Percentiles rank a stretch among this genome's conserved stretches.
phyloP scores from a whole-genome alignment of 2,113 vertebrate species.

The Cavia aperea region DNA sequence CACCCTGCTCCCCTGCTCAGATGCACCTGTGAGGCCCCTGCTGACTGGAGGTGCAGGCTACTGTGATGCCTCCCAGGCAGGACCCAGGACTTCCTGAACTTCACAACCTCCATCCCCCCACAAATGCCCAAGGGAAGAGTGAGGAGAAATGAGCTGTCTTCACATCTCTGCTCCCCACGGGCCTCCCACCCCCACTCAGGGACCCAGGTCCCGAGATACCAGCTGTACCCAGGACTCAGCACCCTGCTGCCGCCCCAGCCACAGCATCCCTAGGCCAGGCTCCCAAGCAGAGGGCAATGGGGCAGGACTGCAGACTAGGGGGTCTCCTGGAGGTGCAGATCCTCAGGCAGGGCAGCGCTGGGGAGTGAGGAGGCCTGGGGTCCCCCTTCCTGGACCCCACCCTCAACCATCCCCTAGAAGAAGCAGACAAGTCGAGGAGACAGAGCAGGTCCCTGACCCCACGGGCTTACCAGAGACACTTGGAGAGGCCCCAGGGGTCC shows the following conservation, averaged over 20 bases:
- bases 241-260: background rate
- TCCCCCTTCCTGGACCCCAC: too few species aligned
- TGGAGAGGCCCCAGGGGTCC: background rate
- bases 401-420: background rate
- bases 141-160: background rate
- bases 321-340: too few species aligned
- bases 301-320: background rate
- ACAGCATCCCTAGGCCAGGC: background rate
- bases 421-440: background rate
- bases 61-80: accelerated
- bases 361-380: background rate
- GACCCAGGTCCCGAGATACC: background rate
- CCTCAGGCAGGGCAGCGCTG: too few species aligned
- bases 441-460: background rate
- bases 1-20: background rate
- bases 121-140: background rate
- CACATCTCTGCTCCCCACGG: background rate
- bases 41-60: accelerated
- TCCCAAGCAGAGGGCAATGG: background rate
- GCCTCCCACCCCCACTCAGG: background rate
- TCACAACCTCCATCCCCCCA: background rate
- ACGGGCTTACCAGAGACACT: background rate
- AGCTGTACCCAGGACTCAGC: background rate
- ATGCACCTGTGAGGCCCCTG: too few species aligned
- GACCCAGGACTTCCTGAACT: background rate